A percentile compares a stretch with the other conserved stretches of the same genome.
These are phyloP conservation scores for Lasioglossum oenotherae DNA, from an alignment of 2,888 invertebrate genomes.

Conservation along the genomic window DNA sequence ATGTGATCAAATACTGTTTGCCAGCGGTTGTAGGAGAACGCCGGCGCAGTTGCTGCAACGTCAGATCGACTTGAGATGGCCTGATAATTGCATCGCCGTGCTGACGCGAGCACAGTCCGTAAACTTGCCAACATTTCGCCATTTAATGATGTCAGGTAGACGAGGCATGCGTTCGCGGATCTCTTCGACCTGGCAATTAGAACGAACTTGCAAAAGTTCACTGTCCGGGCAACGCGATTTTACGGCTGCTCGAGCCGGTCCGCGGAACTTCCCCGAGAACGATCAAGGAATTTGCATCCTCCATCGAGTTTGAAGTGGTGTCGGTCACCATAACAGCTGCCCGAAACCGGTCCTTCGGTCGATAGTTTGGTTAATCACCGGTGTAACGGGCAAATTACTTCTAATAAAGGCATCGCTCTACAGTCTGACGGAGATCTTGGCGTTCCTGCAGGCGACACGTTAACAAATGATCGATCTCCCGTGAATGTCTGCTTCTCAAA, in stretches of 20 bases:
- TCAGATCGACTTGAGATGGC: too few relatives aligned
- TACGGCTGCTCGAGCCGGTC: conserved; percentile 6
- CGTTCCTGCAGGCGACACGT: not conserved
- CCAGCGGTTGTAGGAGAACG: too few relatives aligned
- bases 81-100: not conserved
- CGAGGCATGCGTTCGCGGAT: conserved; percentile 1
- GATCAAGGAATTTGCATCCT: conserved; percentile 69
- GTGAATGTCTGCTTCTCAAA: not conserved
- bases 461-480: conserved; percentile 14
- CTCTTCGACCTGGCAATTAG: not conserved
- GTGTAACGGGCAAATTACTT: conserved; percentile 49
- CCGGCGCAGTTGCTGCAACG: too few relatives aligned
- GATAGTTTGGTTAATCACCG: conserved; percentile 67
- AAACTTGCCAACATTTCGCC: conserved; percentile 5
- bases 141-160: not conserved
- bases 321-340: conserved; percentile 57
- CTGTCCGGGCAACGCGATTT: conserved; percentile 15
- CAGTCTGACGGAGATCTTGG: not conserved
- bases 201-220: not conserved
- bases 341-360: conserved; percentile 18
- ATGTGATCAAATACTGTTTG: too few relatives aligned
- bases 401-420: conserved; percentile 50
- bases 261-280: conserved; percentile 48
- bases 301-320: conserved; percentile 32
- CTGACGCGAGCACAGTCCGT: not conserved